Evolutionary conservation across 1,140 invertebrate genomes (phyloP), one percentile per base, ranked within the genome.

Genomic region (Drosophila kanapiae): DNA sequence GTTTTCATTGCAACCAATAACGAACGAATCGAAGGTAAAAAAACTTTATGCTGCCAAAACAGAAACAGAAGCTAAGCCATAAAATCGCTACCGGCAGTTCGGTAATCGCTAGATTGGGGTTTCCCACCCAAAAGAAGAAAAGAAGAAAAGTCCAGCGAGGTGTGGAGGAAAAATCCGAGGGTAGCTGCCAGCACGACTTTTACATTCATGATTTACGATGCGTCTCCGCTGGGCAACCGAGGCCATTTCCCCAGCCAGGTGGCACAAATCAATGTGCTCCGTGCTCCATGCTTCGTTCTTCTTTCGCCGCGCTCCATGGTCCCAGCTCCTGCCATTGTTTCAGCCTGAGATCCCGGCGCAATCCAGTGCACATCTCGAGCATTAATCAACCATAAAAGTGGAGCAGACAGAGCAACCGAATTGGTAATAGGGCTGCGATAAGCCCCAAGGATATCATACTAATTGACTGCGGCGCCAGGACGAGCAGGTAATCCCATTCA

Each of bases 151-250:
- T n/a, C 13, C 47, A 11, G n/a, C 48, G 48, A 4, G 6, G 16
- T n/a, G 47, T 18, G 49, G 48, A 38, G 59, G 14, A 62, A 64
- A 43, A 60, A 14, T 53, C 27, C 35, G n/a, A 38, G 47, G 35
- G 42, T 42, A 43, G 42, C 57, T 62, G 72, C 56, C 59, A 67
- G 56, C 31, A 58, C 54, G 68, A 88, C 67, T 80, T 83, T 80
- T 53, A 83, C 71, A 77, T 83, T 84, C 64, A 88, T 88, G 84
- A 87, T 87, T 87, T 87, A 87, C 84, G 84, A 87, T 78, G 80
- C 60, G 74, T 61, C 58, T 82, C 60, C 59, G 61, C 29, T 53
- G 53, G 65, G 49, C 72, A n/a, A 62, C 43, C 48, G 47, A 29
- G 59, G 53, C 72, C 75, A 88, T 75, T 87, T 87, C 84, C 84